phyloP scores from a whole-genome alignment of 2,797 vertebrate genomes.

The Micropoecilia bifurca region DNA sequence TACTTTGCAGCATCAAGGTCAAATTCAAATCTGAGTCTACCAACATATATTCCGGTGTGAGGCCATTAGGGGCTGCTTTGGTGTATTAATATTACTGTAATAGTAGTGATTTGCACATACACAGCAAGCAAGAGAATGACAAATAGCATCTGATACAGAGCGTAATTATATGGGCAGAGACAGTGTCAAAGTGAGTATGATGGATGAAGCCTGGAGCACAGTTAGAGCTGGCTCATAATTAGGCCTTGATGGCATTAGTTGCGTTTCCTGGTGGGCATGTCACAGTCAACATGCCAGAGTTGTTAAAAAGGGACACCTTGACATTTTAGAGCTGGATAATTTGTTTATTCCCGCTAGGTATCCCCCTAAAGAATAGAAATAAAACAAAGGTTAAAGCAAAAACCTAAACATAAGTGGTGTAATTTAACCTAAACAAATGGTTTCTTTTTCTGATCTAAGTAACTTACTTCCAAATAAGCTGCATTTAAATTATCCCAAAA shows the following conservation, averaged over 20 bases:
- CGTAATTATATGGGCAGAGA: conserved; percentile 64
- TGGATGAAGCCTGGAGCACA: conserved; percentile 62
- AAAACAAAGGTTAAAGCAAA: conserved; percentile 4
- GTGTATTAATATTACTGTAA: conserved; percentile 55
- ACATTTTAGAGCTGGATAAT: conserved; percentile 32
- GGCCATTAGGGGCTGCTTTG: conserved; percentile 42
- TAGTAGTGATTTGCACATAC: conserved; percentile 66
- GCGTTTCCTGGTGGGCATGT: conserved; percentile 64
- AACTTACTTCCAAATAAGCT: neutral
- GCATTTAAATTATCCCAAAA: neutral
- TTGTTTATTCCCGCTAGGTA: conserved; percentile 30
- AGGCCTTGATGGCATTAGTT: conserved; percentile 66
- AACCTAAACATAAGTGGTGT: neutral
- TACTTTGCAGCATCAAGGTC: neutral
- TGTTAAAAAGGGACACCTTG: conserved; percentile 57
- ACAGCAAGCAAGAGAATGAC: conserved; percentile 62
- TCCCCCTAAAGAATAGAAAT: conserved; percentile 3
- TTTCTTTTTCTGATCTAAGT: neutral
- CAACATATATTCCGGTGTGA: conserved; percentile 27
- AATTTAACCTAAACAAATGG: neutral
- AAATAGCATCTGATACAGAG: conserved; percentile 69
- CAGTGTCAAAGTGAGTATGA: conserved; percentile 67
- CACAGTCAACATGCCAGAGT: conserved; percentile 57
- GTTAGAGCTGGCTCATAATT: conserved; percentile 68
- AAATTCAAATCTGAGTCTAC: conserved; percentile 1